Base-by-base conservation (phyloP, 2,113 vertebrate species). In the Notiomystis cincta region DNA sequence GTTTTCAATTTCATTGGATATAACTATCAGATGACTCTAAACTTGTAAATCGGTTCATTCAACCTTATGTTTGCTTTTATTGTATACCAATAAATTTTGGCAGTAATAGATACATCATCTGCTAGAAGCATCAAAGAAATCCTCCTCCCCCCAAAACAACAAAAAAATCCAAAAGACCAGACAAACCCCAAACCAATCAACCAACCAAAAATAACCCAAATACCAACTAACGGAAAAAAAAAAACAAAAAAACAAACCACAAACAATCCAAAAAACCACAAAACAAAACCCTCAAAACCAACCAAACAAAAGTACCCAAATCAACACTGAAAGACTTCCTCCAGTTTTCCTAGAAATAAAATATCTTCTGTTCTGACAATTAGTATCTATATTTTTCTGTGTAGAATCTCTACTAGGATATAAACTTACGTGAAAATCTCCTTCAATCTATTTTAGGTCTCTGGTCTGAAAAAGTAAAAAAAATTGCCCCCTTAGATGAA, bases 141-240 rank as follows among this genome's bases (percentile, higher is more conserved):
- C 25, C n/a, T n/a, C n/a, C n/a, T n/a, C 9, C 1, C 5, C 3
- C 13, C 10, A 21, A 27, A 40, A 44, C 27, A 28, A 38, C 3
- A 38, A 47, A 65, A n/a, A 22, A 7, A 14, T 18, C 9, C 9
- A 21, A 22, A 65, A 10, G n/a, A 8, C 1, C 19, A 54, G 42
- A 40, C 3, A 24, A 75, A 21, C 3, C 10, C 7, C 23, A 21
- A 72, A 37, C 10, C 22, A 54, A 28, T 9, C 8, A 42, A 51
- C 2, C 2, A 60, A 31, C 6, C 5, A 30, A 71, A 6, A 15
- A 38, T n/a, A n/a, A n/a, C n/a, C n/a, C n/a, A n/a, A n/a, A n/a
- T n/a, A n/a, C n/a, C n/a, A n/a, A n/a, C n/a, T n/a, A n/a, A n/a
- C n/a, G n/a, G 9, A 4, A 6, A 35, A 16, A 15, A 4, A 56